Percentiles rank a stretch among this genome's conserved stretches.
phyloP scores from a whole-genome alignment of 64 coral and sea anemone genomes.

The Stylophora pistillata region DNA sequence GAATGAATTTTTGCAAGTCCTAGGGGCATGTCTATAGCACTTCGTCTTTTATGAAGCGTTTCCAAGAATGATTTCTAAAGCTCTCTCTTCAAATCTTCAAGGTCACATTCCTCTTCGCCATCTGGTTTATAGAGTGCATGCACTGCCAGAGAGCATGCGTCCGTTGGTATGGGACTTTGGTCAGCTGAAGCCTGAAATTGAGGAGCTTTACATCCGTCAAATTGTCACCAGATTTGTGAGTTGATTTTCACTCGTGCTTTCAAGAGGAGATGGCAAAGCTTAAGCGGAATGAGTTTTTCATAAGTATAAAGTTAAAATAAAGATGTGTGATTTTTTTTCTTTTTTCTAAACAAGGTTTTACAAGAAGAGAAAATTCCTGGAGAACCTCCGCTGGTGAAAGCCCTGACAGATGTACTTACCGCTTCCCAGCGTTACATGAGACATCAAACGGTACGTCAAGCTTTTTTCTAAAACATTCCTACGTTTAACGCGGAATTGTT shows the following conservation, averaged over 20 bases:
- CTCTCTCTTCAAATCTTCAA: background rate
- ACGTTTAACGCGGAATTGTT: background rate
- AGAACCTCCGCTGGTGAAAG: conserved; percentile 28
- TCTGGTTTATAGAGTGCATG: conserved; percentile 79
- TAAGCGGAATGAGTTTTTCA: background rate
- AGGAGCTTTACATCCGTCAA: conserved; percentile 64
- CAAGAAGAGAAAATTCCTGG: conserved; percentile 46
- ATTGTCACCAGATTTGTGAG: conserved; percentile 83
- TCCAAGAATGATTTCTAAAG: too few species aligned
- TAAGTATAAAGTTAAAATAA: background rate
- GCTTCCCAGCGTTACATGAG: conserved; percentile 70
- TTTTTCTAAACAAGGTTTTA: background rate
- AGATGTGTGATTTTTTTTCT: background rate
- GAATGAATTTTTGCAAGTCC: background rate
- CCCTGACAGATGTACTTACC: conserved; percentile 41
- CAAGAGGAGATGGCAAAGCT: background rate
- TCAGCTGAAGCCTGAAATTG: conserved; percentile 66
- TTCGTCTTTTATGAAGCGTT: background rate
- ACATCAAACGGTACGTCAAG: conserved; percentile 39
- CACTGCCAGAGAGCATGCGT: conserved; percentile 75
- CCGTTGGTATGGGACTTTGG: conserved; percentile 86
- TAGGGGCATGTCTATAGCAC: background rate
- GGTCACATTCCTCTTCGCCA: conserved; percentile 81
- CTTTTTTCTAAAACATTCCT: background rate
- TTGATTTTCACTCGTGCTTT: background rate